Base-by-base conservation (phyloP, 2,797 vertebrate genomes). In the Sphenopsis melanotis region DNA sequence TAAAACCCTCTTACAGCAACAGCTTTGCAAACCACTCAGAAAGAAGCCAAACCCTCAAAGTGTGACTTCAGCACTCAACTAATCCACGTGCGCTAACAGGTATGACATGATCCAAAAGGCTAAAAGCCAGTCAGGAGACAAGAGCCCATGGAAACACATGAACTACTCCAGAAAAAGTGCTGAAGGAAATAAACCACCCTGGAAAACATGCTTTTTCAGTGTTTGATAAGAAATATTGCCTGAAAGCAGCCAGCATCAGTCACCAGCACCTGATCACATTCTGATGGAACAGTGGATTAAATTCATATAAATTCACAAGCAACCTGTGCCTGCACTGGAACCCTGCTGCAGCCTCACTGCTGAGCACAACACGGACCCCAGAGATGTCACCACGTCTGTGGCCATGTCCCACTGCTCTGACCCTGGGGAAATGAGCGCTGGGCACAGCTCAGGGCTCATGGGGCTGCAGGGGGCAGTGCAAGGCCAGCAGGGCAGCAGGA, bases 231-330 rank as follows among this genome's bases (percentile, higher is more conserved):
- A 60, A 92, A 37, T 1, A 42, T 3, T 0, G 2, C n/a, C 55
- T 76, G 41, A 41, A 71, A 91, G 60, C 50, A 84, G 34, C 27
- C 44, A 32, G 34, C 63, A 52, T 24, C 19, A 5, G 15, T 39
- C 39, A 57, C 23, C 30, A 49, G 41, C 17, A 27, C 19, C 15
- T 29, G 3, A 32, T 4, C 32, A 37, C 32, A 3, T 20, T 34
- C 39, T 37, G 69, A 55, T 39, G 47, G n/a, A 68, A 14, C 4
- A 24, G 37, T 2, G 26, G 23, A 11, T 59, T 66, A 5, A 26
- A 4, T 11, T 21, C 8, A 2, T 0, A 0, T 22, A 36, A 52
- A 5, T 42, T 36, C 30, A 37, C 0, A 0, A 61, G 39, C 37
- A 74, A 12, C 32, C 29, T 7, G 20, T 1, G 11, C 3, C 0